phyloP scores from a whole-genome alignment of 2,888 invertebrate species.

The Tubulanus polymorphus region DNA sequence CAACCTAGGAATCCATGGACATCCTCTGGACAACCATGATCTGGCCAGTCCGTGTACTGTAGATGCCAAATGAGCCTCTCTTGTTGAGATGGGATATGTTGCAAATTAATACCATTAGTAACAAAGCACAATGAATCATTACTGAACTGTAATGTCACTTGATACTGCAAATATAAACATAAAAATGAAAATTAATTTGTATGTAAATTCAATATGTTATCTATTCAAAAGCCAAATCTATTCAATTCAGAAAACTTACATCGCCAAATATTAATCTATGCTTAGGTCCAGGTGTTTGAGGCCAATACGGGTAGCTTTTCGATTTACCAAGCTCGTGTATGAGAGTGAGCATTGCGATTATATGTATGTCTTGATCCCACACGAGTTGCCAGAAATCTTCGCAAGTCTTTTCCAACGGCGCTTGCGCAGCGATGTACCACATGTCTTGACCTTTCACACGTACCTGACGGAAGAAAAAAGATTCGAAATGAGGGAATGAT shows the following conservation, averaged over 20 bases:
- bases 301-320: conserved; percentile 56
- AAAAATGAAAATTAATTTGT: conserved; percentile 20
- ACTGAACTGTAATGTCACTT: conserved; percentile 62
- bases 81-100: conserved; percentile 42
- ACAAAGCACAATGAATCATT: conserved; percentile 50
- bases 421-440: conserved; percentile 80
- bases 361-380: conserved; percentile 81
- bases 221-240: conserved; percentile 58
- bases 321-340: conserved; percentile 50
- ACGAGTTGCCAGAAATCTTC: conserved; percentile 82
- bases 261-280: conserved; percentile 48
- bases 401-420: conserved; percentile 62
- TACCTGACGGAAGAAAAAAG: conserved; percentile 59
- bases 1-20: conserved; percentile 65
- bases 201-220: not conserved
- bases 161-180: conserved; percentile 57
- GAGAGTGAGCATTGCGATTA: conserved; percentile 71
- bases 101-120: conserved; percentile 51
- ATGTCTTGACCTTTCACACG: conserved; percentile 74
- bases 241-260: conserved; percentile 57
- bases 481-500: no score
- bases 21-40: conserved; percentile 65
- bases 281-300: conserved; percentile 50
- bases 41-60: conserved; percentile 73
- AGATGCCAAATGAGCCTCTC: conserved; percentile 70